Percentiles rank a stretch among this genome's conserved stretches.
Evolutionary conservation across 2,113 vertebrate species (phyloP).

Genomic region (Nipponia nippon): DNA sequence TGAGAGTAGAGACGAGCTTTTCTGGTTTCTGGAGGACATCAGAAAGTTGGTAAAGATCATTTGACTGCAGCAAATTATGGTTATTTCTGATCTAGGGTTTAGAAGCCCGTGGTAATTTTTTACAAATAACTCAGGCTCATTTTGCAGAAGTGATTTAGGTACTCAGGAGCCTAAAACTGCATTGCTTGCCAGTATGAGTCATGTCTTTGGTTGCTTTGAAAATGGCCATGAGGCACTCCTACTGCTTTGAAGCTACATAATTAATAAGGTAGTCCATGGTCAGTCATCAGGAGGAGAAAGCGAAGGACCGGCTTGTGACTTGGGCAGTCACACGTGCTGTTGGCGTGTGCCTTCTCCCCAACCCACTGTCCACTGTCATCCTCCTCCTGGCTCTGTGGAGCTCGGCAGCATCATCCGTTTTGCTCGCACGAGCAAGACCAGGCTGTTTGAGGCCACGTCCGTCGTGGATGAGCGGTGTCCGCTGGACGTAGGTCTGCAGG

Average conservation of each 20-base stretch:
- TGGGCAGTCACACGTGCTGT: background rate
- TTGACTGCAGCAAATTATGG: background rate
- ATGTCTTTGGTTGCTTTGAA: background rate
- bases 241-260: background rate
- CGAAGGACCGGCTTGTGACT: background rate
- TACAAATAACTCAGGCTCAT: background rate
- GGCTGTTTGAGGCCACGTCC: background rate
- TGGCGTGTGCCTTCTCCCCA: background rate
- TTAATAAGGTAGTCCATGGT: background rate
- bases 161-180: background rate
- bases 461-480: fast-evolving
- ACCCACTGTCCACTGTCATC: background rate
- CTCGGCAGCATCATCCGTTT: background rate
- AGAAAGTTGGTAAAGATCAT: background rate
- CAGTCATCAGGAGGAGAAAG: background rate
- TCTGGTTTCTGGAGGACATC: background rate
- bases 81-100: background rate
- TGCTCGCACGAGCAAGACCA: background rate
- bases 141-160: background rate
- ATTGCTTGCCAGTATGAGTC: background rate
- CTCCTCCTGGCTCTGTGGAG: background rate
- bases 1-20: background rate
- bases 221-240: background rate
- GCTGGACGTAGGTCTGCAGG: background rate
- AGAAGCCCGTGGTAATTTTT: background rate